phyloP scores from a whole-genome alignment of 2,888 invertebrate genomes.

The Sepiola atlantica region DNA sequence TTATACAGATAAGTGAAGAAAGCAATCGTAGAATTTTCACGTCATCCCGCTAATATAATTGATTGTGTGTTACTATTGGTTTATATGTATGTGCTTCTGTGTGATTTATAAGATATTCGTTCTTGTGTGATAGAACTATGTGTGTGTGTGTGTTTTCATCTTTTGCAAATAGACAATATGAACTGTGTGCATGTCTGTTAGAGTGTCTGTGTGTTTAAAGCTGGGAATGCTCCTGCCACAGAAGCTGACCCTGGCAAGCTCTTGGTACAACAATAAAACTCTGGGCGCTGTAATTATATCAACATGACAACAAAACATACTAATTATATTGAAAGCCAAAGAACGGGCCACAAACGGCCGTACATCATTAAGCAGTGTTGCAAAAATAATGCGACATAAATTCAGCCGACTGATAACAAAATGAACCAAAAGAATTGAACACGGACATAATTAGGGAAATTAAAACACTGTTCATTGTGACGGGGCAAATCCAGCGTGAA shows the following conservation, averaged over 20 bases:
- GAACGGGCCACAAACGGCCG: not conserved
- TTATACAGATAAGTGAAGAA: no score
- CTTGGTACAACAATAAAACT: constrained; percentile 21
- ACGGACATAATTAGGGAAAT: constrained; percentile 34
- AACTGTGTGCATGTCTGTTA: not conserved
- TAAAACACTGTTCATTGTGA: constrained; percentile 23
- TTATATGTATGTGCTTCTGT: not conserved
- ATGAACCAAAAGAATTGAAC: constrained; percentile 42
- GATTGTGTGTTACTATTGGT: no score
- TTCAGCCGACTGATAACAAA: constrained; percentile 36
- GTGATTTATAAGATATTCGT: not conserved
- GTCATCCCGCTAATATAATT: no score
- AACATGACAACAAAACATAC: constrained; percentile 32
- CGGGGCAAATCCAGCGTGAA: constrained; percentile 33
- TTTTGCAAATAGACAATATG: not conserved
- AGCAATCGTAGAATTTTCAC: no score
- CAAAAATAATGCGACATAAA: constrained; percentile 41
- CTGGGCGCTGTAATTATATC: constrained; percentile 32
- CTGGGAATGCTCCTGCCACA: not conserved
- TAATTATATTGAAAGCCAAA: constrained; percentile 1
- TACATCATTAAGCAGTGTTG: constrained; percentile 36
- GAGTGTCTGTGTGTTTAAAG: not conserved
- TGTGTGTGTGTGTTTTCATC: not conserved
- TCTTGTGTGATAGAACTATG: not conserved
- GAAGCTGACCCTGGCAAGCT: constrained; percentile 32